These are phyloP conservation scores for Neoarius graeffei DNA, from an alignment of 2,113 vertebrate species.

Conservation along the genomic window DNA sequence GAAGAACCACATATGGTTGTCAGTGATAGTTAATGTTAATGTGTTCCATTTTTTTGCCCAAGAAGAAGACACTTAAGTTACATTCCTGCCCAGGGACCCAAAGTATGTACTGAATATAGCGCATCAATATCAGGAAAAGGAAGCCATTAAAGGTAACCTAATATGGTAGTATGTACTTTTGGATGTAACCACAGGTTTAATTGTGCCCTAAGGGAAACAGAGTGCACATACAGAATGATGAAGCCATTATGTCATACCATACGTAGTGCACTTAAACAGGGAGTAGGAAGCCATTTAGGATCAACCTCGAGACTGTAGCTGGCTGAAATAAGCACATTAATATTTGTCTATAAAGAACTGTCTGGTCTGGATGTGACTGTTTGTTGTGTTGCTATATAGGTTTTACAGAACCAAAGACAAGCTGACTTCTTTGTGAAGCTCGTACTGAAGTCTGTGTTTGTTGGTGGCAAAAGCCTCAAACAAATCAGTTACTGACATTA, in stretches of 20 bases:
- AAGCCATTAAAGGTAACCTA: background rate
- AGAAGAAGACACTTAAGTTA: too few species aligned
- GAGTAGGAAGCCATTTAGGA: background rate
- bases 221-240: conserved; percentile 11
- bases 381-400: too few species aligned
- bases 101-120: background rate
- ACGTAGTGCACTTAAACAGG: background rate
- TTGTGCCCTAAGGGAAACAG: background rate
- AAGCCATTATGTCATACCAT: background rate
- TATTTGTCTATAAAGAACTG: background rate
- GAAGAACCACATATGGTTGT: too few species aligned
- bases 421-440: background rate
- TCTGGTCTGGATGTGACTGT: background rate
- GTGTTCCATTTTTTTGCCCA: too few species aligned
- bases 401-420: background rate
- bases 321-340: background rate
- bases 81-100: too few species aligned
- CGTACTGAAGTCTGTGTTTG: background rate
- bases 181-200: conserved; percentile 7
- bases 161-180: background rate
- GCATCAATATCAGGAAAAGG: too few species aligned
- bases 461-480: background rate
- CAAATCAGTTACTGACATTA: background rate
- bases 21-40: too few species aligned
- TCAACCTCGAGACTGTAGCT: background rate